Evolutionary conservation across 92 coral and sea anemone genomes (phyloP), one percentile per base, ranked within the genome.

Genomic region (Pocillopora grandis): DNA sequence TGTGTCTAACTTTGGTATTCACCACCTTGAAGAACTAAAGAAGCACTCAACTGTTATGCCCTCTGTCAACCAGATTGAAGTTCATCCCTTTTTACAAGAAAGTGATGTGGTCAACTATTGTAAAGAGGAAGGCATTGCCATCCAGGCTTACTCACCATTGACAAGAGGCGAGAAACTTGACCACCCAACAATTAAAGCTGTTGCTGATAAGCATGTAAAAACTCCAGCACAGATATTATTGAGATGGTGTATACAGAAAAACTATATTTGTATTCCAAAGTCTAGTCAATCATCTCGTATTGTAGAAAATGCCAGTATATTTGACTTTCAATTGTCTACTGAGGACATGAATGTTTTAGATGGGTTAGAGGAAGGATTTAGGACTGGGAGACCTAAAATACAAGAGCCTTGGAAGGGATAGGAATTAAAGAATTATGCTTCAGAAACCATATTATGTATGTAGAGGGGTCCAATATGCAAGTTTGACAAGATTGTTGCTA

Each of bases 1-100:
- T n/a, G 99, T 97, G 18, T 97, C 99, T 23, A 97, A 97, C 78
- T 97, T 97, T 80, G 95, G 95, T 63, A 87, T 97, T 72, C 99
- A 97, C 80, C 99, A 97, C 78, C 91, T 97, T 48, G 87, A 86
- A 75, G 98, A 92, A 48, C 92, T 97, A 49, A 90, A 87, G 67
- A 85, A 91, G 88, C 88, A 93, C 76, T 87, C 92, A 2, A 62
- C 80, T 35, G 89, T 94, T 5, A 12, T 83, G 33, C 99, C 99
- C 33, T 90, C 99, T 62, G 94, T 97, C 69, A 97, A 97, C 87
- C 99, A 97, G 80, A 97, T 97, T 83, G 99, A 97, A 69, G 88
- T 97, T 16, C 99, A 97, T 59, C 99, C 99, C 1, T 97, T 77
- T 79, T 75, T 97, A 70, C 98, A 97, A 72, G 95, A 94, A 81